Conservation (phyloP, 2,888 invertebrate genomes). For the Drosophila testacea region DNA sequence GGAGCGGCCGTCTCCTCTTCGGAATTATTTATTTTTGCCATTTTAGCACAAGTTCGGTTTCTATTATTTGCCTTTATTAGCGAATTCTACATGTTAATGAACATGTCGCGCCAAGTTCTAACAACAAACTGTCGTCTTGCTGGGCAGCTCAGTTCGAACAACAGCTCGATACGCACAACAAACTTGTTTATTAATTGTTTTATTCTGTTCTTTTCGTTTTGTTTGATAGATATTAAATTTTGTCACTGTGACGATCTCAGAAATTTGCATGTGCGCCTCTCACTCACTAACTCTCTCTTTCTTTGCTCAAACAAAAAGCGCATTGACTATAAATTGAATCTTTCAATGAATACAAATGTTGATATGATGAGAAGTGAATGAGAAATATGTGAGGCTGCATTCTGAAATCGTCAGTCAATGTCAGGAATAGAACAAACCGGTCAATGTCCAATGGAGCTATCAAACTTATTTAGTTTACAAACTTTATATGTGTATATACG, state of each 20-base stretch:
- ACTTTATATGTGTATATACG: conserved; percentile 17
- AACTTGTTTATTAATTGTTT: conserved; percentile 72
- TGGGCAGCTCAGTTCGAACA: conserved; percentile 24
- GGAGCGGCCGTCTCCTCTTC: conserved; percentile 15
- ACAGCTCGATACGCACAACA: conserved; percentile 68
- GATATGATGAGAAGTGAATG: conserved; percentile 16
- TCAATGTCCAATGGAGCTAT: conserved; percentile 15
- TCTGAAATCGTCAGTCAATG: conserved; percentile 24
- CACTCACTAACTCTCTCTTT: conserved; percentile 4
- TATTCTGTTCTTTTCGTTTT: conserved; percentile 45
- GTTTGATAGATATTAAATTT: conserved; percentile 52
- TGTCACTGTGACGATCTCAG: conserved; percentile 47
- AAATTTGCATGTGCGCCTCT: conserved; percentile 48
- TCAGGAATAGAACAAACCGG: conserved; percentile 11
- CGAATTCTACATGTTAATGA: conserved; percentile 47
- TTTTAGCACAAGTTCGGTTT: conserved; percentile 23
- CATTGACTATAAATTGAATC: conserved; percentile 31
- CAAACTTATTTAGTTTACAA: conserved; percentile 20
- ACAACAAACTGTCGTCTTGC: conserved; percentile 61
- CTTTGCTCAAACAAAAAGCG: not conserved
- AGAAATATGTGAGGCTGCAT: conserved; percentile 46
- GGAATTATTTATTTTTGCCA: conserved; percentile 56
- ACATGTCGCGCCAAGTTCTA: conserved; percentile 72
- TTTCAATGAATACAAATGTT: conserved; percentile 30
- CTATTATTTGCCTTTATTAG: conserved; percentile 27